Evolutionary conservation across 1,140 invertebrate species (phyloP).

Genomic region (Glomeris maerens): DNA sequence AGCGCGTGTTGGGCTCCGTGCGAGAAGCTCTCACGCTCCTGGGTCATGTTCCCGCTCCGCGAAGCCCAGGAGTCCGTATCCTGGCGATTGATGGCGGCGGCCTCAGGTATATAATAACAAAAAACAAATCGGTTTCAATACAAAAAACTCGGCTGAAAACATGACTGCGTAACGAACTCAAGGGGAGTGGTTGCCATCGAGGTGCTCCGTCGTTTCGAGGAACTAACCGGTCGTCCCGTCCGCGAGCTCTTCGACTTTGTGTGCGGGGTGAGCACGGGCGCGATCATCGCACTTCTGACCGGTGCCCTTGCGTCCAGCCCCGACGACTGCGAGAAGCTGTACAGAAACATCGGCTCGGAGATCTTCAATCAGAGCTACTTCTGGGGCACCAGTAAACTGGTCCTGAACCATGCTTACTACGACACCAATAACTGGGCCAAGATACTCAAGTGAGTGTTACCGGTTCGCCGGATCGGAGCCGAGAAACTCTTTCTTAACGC

Average conservation of each 20-base stretch:
- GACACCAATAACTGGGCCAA: constrained; percentile 72
- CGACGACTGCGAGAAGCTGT: constrained; percentile 46
- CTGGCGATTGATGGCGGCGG: constrained; percentile 83
- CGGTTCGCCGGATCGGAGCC: background rate
- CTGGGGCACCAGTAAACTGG: constrained; percentile 57
- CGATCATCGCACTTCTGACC: constrained; percentile 52
- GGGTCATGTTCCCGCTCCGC: constrained; percentile 54
- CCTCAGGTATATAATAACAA: constrained; percentile 37
- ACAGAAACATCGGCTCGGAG: constrained; percentile 49
- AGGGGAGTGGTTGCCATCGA: constrained; percentile 67
- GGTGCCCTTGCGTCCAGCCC: constrained; percentile 45
- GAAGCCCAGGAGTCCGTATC: constrained; percentile 58
- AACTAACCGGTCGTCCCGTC: constrained; percentile 45
- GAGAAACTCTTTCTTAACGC: constrained; percentile 4
- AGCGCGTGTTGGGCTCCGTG: constrained; percentile 19
- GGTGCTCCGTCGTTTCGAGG: constrained; percentile 60
- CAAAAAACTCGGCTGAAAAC: background rate
- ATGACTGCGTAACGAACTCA: constrained; percentile 15
- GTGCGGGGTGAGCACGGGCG: constrained; percentile 80
- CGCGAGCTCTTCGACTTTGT: constrained; percentile 67
- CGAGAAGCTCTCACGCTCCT: constrained; percentile 53
- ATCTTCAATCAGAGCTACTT: constrained; percentile 56
- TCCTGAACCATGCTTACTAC: constrained; percentile 81
- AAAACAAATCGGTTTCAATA: background rate
- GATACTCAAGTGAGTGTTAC: constrained; percentile 43